Evolutionary conservation across 2,888 invertebrate genomes (phyloP), one percentile per base, ranked within the genome.

Genomic region (Caenorhabditis sp.): DNA sequence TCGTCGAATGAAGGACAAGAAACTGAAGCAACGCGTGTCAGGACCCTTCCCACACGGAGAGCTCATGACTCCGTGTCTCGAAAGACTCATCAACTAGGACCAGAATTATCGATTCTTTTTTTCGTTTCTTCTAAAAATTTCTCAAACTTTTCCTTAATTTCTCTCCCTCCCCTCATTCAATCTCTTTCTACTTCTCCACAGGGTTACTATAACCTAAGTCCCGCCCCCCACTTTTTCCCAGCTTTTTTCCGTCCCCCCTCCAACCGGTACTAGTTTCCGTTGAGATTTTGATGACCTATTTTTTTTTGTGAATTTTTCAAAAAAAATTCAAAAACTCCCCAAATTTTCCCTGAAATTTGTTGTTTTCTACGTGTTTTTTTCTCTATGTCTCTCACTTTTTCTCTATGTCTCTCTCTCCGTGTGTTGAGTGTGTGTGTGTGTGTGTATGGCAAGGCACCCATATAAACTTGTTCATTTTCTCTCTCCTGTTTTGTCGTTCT

Each of bases 1-100:
- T 51, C 77, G 77, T 24, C 77, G 77, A 49, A 77, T 77, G 77
- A 77, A 77, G 68, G 77, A 77, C 54, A 77, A 77, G 41, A 77
- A 77, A 56, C 14, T 77, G 26, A 31, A 26, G 7, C 69, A 77
- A 63, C 77, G 77, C n/a, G 22, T 70, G 16, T 26, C 69, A 19
- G 77, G 77, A 51, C 77, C 77, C 16, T 77, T 77, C 19, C 77
- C 77, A 3, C 61, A 44, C 31, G 77, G 77, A 41, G 49, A 49
- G 8, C 70, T 69, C 7, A 44, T 77, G n/a, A 77, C 70, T 28
- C 77, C 77, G 44, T 75, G 66, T 28, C 26, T 49, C 12, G 72
- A 72, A 19, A 47, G 49, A 16, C 12, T 72, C 26, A 58, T 74
- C 64, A 44, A 74, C 22, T 66, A 28, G 31, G 6, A 58, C 47